Percentiles rank a stretch among this genome's conserved stretches.
Conservation (phyloP, 2,888 invertebrate species). For the Epicampocera succincta region DNA sequence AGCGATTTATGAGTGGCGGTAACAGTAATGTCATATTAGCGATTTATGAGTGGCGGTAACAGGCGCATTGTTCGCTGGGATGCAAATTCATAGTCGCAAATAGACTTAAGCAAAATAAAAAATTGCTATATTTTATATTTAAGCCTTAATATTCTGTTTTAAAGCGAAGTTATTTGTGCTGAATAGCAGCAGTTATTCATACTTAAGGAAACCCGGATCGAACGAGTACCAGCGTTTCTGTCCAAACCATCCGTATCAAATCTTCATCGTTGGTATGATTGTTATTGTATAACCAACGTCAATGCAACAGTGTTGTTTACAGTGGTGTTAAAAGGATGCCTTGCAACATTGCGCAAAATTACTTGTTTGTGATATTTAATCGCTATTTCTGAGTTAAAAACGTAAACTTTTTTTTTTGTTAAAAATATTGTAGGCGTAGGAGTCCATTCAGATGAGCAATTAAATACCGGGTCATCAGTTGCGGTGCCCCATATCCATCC, state of each 20-base stretch:
- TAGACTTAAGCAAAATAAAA: constrained; percentile 29
- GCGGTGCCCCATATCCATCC: no score
- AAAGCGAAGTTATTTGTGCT: constrained; percentile 50
- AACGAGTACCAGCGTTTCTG: constrained; percentile 31
- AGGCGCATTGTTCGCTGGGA: constrained; percentile 7
- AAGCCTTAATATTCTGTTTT: constrained; percentile 64
- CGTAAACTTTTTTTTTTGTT: no score
- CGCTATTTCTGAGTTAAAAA: no score
- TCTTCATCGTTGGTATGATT: constrained; percentile 61
- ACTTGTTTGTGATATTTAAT: no score
- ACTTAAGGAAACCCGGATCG: background rate
- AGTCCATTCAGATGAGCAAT: no score
- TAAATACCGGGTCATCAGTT: no score
- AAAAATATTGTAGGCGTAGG: no score
- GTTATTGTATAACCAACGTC: constrained; percentile 54
- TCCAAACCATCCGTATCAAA: constrained; percentile 57
- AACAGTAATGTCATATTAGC: no score
- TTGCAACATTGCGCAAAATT: no score
- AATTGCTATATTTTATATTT: constrained; percentile 53
- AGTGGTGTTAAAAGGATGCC: constrained; percentile 7
- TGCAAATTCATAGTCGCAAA: background rate
- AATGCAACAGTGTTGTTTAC: constrained; percentile 13
- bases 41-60: no score
- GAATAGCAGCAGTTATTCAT: constrained; percentile 5
- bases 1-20: no score